Percentiles rank a stretch among this genome's conserved stretches.
Conservation (phyloP, 2,797 vertebrate species). For the Miichthys miiuy region DNA sequence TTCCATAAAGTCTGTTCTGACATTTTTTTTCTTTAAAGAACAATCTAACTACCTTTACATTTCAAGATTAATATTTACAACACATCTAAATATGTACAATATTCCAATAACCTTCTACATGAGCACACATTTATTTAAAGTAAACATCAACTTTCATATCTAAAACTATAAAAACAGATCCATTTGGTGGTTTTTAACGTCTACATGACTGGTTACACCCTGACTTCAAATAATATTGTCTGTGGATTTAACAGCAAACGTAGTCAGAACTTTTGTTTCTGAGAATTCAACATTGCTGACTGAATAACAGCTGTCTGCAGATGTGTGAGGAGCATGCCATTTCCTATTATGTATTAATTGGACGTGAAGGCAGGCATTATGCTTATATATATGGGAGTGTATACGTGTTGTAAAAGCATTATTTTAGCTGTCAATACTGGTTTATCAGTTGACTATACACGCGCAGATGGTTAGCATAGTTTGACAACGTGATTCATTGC, state of each 20-base stretch:
- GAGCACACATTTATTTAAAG: background rate
- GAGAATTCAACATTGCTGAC: background rate
- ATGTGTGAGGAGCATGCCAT: background rate
- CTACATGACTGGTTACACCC: background rate
- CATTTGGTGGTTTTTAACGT: background rate
- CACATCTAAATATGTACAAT: background rate
- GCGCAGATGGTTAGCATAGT: background rate
- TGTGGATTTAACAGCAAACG: background rate
- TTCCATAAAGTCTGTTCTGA: background rate
- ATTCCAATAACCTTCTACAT: background rate
- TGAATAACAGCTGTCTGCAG: background rate
- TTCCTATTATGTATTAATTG: background rate
- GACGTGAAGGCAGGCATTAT: background rate
- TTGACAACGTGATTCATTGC: background rate
- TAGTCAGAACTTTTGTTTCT: background rate
- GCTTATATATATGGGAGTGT: too few relatives aligned
- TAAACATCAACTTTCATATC: background rate
- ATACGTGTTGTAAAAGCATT: background rate
- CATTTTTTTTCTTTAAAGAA: background rate
- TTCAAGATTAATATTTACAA: background rate
- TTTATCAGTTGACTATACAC: background rate
- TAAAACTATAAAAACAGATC: background rate
- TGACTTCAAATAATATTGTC: background rate
- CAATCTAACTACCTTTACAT: background rate
- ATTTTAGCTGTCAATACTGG: background rate